These are phyloP conservation scores for Cremastinae sp. DNA, from an alignment of 2,888 invertebrate species.

Conservation along the genomic window DNA sequence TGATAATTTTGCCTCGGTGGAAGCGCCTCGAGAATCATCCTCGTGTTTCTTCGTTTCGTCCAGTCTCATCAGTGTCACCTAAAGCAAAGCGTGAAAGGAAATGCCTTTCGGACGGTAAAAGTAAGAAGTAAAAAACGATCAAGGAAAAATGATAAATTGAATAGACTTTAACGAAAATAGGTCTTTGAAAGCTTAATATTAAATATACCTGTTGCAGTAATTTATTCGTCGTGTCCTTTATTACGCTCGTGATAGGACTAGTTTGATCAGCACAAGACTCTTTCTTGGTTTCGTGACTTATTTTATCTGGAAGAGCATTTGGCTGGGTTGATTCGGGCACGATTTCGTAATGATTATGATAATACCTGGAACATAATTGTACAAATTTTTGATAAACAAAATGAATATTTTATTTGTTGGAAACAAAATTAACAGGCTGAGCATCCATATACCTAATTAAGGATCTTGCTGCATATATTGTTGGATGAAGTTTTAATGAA, in stretches of 20 bases:
- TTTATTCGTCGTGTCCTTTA: constrained; percentile 71
- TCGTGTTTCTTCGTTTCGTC: constrained; percentile 71
- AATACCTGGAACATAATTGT: constrained; percentile 81
- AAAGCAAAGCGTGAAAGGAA: constrained; percentile 53
- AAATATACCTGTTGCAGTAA: constrained; percentile 73
- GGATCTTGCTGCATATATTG: constrained; percentile 91
- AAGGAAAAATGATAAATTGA: constrained; percentile 29
- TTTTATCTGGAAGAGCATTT: constrained; percentile 53
- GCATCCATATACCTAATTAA: constrained; percentile 85
- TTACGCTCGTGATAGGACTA: constrained; percentile 65
- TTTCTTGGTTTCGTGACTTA: constrained; percentile 63
- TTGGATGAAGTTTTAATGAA: constrained; percentile 87
- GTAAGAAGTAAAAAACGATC: constrained; percentile 41
- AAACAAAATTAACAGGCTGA: background rate
- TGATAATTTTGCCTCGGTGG: constrained; percentile 19
- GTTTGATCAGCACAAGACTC: constrained; percentile 51
- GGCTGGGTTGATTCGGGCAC: constrained; percentile 80
- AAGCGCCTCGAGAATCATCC: constrained; percentile 36
- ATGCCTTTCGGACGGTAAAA: constrained; percentile 59
- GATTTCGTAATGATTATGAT: constrained; percentile 86
- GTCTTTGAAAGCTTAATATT: background rate
- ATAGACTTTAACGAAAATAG: background rate
- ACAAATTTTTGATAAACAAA: constrained; percentile 19
- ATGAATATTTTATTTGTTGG: constrained; percentile 50
- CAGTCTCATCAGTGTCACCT: constrained; percentile 76